Evolutionary conservation across 2,113 vertebrate species (phyloP).

Genomic region (Lasiurus cinereus): DNA sequence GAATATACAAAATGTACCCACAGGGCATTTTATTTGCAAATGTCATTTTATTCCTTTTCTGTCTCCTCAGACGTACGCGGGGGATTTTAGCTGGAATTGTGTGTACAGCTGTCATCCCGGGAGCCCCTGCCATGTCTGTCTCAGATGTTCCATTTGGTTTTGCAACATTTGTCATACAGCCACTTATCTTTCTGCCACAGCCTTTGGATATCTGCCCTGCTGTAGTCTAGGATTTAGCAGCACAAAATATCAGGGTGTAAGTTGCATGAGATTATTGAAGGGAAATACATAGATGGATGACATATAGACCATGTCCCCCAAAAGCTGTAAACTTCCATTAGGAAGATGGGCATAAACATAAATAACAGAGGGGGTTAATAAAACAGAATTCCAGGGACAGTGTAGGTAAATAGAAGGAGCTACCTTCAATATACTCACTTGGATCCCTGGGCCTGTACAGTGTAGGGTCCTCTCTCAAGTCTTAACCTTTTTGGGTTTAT

Average conservation of each 20-base stretch:
- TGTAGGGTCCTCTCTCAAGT: background rate
- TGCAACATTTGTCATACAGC: conserved; percentile 6
- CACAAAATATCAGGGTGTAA: background rate
- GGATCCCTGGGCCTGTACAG: accelerated
- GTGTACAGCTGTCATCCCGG: conserved; percentile 41
- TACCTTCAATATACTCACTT: background rate
- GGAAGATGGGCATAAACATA: background rate
- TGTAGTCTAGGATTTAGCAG: background rate
- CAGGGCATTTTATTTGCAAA: conserved; percentile 10
- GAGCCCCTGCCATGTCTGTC: background rate
- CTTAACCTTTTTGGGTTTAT: background rate
- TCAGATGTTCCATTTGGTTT: conserved; percentile 74
- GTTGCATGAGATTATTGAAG: background rate
- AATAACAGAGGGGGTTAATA: background rate
- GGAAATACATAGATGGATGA: background rate
- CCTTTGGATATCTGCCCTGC: background rate
- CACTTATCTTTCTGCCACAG: background rate
- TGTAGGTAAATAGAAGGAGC: background rate
- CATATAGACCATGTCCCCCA: background rate
- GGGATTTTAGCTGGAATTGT: background rate
- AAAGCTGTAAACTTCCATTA: background rate
- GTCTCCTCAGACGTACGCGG: background rate
- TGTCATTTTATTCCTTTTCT: conserved; percentile 49
- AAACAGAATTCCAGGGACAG: background rate
- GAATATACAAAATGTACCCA: background rate